phyloP scores from a whole-genome alignment of 2,113 vertebrate genomes.

The Catharus minimus region DNA sequence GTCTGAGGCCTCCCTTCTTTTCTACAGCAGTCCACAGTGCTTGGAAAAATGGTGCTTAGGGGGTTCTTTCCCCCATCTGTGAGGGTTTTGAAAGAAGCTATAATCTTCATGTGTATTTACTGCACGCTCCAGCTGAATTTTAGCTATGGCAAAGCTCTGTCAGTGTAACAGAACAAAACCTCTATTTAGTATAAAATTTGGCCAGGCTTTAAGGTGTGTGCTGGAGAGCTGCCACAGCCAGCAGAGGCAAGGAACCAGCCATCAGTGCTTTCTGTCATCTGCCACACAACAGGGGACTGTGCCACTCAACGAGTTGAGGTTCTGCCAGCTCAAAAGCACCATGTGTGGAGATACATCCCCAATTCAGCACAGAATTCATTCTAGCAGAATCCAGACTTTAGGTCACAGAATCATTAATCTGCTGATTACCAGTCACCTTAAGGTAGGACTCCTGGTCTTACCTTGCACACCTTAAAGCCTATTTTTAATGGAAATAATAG shows the following conservation, averaged over 20 bases:
- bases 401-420: not conserved
- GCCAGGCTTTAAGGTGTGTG: not conserved
- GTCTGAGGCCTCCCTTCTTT: not conserved
- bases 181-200: not conserved
- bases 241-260: not conserved
- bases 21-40: not conserved
- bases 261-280: not conserved
- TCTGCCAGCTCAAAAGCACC: not conserved
- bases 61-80: not conserved
- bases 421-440: not conserved
- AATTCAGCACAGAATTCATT: not conserved
- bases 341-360: not conserved
- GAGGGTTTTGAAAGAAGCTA: not conserved
- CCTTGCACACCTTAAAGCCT: not conserved
- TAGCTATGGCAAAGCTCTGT: not conserved
- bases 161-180: not conserved
- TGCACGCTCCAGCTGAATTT: not conserved
- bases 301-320: not conserved
- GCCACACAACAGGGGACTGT: not conserved
- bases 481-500: not conserved
- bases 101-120: not conserved
- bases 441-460: not conserved
- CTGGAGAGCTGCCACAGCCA: not conserved
- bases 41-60: not conserved
- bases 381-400: not conserved